Conservation (phyloP, 2,888 invertebrate genomes). For the Mactromeris polynyma region DNA sequence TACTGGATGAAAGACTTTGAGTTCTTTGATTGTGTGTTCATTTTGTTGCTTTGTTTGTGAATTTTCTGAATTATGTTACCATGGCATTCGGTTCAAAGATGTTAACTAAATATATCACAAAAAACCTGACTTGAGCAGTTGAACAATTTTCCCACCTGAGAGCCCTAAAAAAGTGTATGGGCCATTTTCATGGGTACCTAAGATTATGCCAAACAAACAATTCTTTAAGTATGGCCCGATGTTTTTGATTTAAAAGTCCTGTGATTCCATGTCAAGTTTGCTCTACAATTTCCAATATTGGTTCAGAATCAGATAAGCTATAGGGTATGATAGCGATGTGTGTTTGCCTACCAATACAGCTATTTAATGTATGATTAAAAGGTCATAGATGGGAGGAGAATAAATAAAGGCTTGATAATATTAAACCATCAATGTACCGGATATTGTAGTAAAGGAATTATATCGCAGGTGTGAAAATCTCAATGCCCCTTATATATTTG, state of each 20-base stretch:
- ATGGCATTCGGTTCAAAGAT: too few species aligned
- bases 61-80: too few species aligned
- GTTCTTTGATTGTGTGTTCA: too few species aligned
- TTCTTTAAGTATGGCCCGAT: too few species aligned
- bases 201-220: too few species aligned
- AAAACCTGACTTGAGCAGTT: too few species aligned
- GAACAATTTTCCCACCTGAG: too few species aligned
- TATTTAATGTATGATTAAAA: neutral
- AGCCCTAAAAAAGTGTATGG: too few species aligned
- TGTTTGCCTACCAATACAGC: neutral
- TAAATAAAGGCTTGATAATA: neutral
- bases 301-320: neutral
- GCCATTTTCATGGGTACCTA: too few species aligned
- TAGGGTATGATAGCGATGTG: neutral
- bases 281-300: neutral
- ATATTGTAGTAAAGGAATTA: constrained; percentile 6
- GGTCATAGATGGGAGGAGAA: neutral
- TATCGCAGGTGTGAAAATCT: neutral
- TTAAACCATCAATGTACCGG: neutral
- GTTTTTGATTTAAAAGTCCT: too few species aligned
- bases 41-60: too few species aligned
- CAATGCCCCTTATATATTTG: neutral
- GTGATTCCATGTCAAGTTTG: neutral
- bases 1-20: neutral
- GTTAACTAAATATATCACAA: too few species aligned